Base-by-base conservation (phyloP, 2,797 vertebrate species). In the Cirrhinus mrigala region DNA sequence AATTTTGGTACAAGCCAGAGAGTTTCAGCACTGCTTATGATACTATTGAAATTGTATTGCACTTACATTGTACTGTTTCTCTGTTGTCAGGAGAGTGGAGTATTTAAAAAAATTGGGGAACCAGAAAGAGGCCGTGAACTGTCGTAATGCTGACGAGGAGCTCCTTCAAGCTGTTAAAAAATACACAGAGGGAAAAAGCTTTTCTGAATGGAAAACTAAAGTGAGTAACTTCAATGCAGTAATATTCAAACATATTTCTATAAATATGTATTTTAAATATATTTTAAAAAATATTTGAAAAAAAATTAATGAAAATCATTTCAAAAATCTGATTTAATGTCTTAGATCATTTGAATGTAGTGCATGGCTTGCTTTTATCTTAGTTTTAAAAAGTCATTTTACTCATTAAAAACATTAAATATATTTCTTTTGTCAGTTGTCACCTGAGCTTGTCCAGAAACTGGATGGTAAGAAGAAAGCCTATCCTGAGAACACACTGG, bases 121-220 rank as follows among this genome's bases (percentile, higher is more conserved):
- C 9, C 9, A 22, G 18, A 0, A 80, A 0, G 91, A 93, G 15
- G 87, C 87, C 4, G 20, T 11, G 29, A 90, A 88, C 1, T 90
- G 60, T 71, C 70, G 60, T 33, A 83, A 80, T 2, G 44, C 2
- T 2, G 44, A 46, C 10, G 44, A 46, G 44, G 44, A 46, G 44
- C 44, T 46, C 44, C 44, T 46, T 46, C 9, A 46, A 10, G 44
- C 44, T 11, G 9, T 46, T 46, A 0, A 10, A 46, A 46, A 10
- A 46, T 46, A 46, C 44, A 46, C 44, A 46, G 44, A 46, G 9
- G 44, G 60, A 46, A 89, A 64, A 87, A 84, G 86, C 11, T 92
- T 91, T 69, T 83, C 29, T 66, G 40, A 89, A 14, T 94, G 94
- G 94, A 93, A 89, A 86, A 1, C 75, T 3, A 91, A 92, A 87